phyloP scores from a whole-genome alignment of 2,113 vertebrate species.

The Meriones unguiculatus region DNA sequence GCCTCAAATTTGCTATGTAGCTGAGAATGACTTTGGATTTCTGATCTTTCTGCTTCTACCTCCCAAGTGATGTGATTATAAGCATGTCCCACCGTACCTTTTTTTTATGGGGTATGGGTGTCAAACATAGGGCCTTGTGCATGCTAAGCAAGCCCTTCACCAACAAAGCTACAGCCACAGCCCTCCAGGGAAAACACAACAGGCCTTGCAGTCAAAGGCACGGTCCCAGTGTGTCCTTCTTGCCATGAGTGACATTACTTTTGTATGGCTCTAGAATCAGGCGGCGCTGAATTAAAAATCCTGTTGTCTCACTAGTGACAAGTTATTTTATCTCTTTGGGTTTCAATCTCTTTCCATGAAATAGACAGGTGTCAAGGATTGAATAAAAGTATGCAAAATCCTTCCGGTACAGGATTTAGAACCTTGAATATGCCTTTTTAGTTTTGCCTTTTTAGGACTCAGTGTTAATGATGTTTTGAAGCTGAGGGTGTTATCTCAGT shows the following conservation, averaged over 20 bases:
- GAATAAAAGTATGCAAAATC: constrained; percentile 11
- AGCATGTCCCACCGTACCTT: neutral
- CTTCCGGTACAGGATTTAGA: neutral
- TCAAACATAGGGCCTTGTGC: neutral
- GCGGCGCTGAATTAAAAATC: neutral
- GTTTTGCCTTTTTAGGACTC: neutral
- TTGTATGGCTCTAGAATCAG: neutral
- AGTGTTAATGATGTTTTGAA: neutral
- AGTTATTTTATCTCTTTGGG: neutral
- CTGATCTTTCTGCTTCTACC: neutral
- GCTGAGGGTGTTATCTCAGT: neutral
- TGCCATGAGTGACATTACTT: neutral
- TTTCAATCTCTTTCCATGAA: constrained; percentile 15
- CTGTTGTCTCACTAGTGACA: neutral
- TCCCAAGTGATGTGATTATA: neutral
- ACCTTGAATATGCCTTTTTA: neutral
- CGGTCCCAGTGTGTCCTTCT: neutral
- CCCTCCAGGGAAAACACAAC: neutral
- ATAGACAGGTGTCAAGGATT: neutral
- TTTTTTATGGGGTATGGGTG: neutral
- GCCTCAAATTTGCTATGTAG: neutral
- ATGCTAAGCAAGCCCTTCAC: neutral
- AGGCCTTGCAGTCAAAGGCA: neutral
- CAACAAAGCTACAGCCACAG: neutral
- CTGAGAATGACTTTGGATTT: neutral